Evolutionary conservation across 1,140 invertebrate genomes (phyloP).

Genomic region (Calycopis cecrops): DNA sequence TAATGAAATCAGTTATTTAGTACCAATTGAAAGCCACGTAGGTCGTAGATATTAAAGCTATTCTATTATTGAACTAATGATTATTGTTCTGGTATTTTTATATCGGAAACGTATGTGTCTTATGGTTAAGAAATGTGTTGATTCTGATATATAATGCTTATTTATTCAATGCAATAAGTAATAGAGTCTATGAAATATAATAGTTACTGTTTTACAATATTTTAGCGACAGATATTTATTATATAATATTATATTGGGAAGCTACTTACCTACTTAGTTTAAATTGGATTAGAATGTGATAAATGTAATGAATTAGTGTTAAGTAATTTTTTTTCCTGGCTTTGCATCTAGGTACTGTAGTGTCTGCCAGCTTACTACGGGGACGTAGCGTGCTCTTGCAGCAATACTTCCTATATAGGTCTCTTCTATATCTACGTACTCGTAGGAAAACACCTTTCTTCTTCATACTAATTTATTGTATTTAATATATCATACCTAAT

Average conservation of each 20-base stretch:
- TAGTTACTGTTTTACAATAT: background rate
- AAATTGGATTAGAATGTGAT: background rate
- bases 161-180: background rate
- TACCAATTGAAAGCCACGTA: background rate
- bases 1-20: slow-evolving; percentile 3
- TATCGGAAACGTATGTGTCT: background rate
- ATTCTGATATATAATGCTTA: background rate
- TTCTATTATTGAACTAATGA: background rate
- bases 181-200: background rate
- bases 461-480: too few species aligned
- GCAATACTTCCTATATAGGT: too few species aligned
- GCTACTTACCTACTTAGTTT: background rate
- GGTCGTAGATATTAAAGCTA: background rate
- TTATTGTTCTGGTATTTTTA: background rate
- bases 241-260: background rate
- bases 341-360: too few species aligned
- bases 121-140: background rate
- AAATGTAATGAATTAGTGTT: background rate
- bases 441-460: too few species aligned
- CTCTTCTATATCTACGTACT: too few species aligned
- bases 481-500: too few species aligned
- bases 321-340: too few species aligned
- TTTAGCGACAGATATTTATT: background rate
- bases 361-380: too few species aligned
- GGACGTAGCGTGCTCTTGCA: too few species aligned